phyloP scores from a whole-genome alignment of 2,888 invertebrate species.

The Trissoscelio sp. region DNA sequence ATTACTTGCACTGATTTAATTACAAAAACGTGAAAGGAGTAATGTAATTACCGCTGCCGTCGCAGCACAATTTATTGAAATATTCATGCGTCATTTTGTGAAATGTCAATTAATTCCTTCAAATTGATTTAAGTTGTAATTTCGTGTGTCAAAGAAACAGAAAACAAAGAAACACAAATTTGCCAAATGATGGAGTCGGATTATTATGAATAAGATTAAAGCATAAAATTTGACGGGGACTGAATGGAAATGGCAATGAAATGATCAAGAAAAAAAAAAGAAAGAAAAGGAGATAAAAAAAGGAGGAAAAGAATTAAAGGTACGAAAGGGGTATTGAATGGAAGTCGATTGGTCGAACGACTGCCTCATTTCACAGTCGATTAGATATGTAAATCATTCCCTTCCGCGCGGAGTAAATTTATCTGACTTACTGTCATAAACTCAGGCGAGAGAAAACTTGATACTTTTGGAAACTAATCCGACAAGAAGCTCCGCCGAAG shows the following conservation, averaged over 20 bases:
- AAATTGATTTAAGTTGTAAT: background rate
- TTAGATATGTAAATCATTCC: slow-evolving; percentile 69
- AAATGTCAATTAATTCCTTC: slow-evolving; percentile 15
- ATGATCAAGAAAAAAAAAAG: background rate
- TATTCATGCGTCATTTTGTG: slow-evolving; percentile 24
- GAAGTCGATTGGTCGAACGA: slow-evolving; percentile 61
- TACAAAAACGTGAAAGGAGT: slow-evolving; percentile 52
- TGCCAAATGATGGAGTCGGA: background rate
- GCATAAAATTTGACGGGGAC: slow-evolving; percentile 4
- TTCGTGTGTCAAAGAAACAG: background rate
- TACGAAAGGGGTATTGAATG: slow-evolving; percentile 52
- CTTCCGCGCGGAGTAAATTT: slow-evolving; percentile 59
- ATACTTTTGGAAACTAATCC: slow-evolving; percentile 68
- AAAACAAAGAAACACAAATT: background rate
- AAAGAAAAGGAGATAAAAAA: background rate
- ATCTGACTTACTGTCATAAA: slow-evolving; percentile 66
- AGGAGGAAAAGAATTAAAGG: slow-evolving; percentile 6
- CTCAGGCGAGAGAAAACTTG: slow-evolving; percentile 64
- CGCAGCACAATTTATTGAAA: slow-evolving; percentile 27
- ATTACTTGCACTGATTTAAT: slow-evolving; percentile 63
- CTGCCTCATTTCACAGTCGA: slow-evolving; percentile 65
- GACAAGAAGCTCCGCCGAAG: slow-evolving; percentile 59
- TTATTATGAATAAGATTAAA: slow-evolving; percentile 19
- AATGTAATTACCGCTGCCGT: slow-evolving; percentile 29
- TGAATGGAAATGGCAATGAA: slow-evolving; percentile 15